Evolutionary conservation across 2,797 vertebrate genomes (phyloP).

Genomic region (Heteromormyrus szaboi): DNA sequence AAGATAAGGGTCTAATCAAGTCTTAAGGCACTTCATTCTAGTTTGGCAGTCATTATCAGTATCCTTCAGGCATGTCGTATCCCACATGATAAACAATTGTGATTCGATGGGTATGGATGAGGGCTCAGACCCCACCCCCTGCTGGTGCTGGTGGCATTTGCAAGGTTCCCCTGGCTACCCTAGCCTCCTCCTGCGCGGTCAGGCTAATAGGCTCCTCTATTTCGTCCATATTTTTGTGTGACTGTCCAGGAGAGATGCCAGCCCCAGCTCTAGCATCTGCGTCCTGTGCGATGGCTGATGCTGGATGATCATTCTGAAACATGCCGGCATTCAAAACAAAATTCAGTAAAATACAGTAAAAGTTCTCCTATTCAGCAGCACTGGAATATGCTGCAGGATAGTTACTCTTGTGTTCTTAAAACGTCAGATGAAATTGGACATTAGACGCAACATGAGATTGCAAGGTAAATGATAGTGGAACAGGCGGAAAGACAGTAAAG

Average conservation of each 20-base stretch:
- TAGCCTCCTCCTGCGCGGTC: not conserved
- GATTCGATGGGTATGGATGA: not conserved
- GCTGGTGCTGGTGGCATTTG: not conserved
- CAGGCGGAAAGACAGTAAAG: not conserved
- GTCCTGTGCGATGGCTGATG: not conserved
- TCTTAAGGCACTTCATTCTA: not conserved
- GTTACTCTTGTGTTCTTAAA: not conserved
- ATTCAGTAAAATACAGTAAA: not conserved
- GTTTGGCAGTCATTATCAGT: not conserved
- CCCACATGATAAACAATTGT: not conserved
- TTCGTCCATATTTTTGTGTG: not conserved
- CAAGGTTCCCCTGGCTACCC: not conserved
- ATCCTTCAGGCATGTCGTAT: not conserved
- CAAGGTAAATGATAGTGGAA: not conserved
- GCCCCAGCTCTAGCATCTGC: not conserved
- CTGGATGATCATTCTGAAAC: not conserved
- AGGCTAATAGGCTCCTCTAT: not conserved
- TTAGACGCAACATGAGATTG: not conserved
- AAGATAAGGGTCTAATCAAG: not conserved
- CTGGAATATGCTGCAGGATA: not conserved
- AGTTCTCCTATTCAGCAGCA: not conserved
- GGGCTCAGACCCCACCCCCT: not conserved
- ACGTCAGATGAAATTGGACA: not conserved
- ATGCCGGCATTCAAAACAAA: not conserved
- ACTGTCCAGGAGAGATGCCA: not conserved